Base-by-base conservation (phyloP, 2,888 invertebrate genomes). In the Oscheius sp. region DNA sequence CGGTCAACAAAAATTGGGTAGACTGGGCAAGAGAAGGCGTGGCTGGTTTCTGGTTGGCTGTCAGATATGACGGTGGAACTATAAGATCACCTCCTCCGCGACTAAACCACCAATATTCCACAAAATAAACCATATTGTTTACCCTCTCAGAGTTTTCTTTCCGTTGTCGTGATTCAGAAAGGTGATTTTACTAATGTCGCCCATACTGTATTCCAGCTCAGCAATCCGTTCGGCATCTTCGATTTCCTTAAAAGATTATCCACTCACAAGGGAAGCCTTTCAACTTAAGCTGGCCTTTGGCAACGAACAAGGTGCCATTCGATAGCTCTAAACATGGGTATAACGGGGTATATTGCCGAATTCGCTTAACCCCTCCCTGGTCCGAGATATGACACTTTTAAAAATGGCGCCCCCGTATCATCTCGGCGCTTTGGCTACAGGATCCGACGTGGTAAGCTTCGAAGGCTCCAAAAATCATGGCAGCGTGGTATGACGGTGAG, bases 1-100 rank as follows among this genome's bases (percentile, higher is more conserved):
- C 76, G 10, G 35, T 47, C 10, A 76, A 62, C 11, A 76, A 50
- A 42, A 50, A 76, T 32, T 47, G 57, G 21, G 68, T 50, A 29
- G 29, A 47, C n/a, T 73, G 68, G n/a, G 62, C 33, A 7, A 50
- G 21, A 53, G 37, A 57, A 11, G 62, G 60, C 10, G 59, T 51
- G 11, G 62, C 37, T 4, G 60, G 62, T 33, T 70, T 75, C 32
- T 70, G 75, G 21, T 50, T 70, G 2, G 75, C 51, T 32, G 70
- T 75, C 32, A 75, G 62, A 35, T 75, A 75, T 7, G 70, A 72
- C 5, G 75, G 75, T 2, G 75, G 75, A 4, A 72, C 70, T 11
- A 75, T 66, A 9, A 75, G 47, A 2, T 51, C 57, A 13, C 75
- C 75, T 37, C 75, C 75, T 29, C 75, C 62, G 32, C 75, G 35